phyloP scores from a whole-genome alignment of 2,113 vertebrate species.

The Fulica atra region DNA sequence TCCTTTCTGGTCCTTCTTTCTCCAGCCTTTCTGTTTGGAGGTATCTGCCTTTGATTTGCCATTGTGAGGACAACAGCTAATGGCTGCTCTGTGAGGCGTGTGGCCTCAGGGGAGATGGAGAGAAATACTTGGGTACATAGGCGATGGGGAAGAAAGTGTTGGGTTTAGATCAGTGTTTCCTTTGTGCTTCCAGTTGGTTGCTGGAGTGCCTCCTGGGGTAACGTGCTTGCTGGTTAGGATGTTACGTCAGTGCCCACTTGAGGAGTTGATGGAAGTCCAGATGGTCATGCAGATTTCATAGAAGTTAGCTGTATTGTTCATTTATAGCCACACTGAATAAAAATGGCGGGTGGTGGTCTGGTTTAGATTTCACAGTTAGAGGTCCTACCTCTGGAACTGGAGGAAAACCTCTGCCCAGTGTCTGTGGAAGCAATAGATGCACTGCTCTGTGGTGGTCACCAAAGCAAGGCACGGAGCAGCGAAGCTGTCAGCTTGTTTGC shows the following conservation, averaged over 20 bases:
- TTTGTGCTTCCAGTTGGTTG: background rate
- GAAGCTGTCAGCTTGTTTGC: background rate
- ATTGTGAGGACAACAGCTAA: background rate
- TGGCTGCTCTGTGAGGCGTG: background rate
- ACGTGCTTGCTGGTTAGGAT: background rate
- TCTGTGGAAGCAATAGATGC: accelerated
- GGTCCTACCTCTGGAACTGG: background rate
- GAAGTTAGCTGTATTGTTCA: background rate
- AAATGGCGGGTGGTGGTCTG: background rate
- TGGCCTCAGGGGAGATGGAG: background rate
- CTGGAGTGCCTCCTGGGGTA: background rate
- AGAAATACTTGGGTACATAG: background rate
- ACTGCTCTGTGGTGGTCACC: background rate
- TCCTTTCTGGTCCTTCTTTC: background rate
- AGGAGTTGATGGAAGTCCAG: background rate
- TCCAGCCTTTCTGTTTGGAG: background rate
- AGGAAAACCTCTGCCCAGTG: background rate
- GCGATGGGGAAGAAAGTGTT: background rate
- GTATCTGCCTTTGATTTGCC: background rate
- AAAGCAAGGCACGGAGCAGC: background rate
- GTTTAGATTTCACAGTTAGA: background rate
- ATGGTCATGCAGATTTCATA: background rate
- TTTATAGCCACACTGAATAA: background rate
- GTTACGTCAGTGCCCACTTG: background rate
- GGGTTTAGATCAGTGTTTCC: background rate